These are phyloP conservation scores for Melanostoma scalare DNA, from an alignment of 2,888 invertebrate species.

Conservation along the genomic window DNA sequence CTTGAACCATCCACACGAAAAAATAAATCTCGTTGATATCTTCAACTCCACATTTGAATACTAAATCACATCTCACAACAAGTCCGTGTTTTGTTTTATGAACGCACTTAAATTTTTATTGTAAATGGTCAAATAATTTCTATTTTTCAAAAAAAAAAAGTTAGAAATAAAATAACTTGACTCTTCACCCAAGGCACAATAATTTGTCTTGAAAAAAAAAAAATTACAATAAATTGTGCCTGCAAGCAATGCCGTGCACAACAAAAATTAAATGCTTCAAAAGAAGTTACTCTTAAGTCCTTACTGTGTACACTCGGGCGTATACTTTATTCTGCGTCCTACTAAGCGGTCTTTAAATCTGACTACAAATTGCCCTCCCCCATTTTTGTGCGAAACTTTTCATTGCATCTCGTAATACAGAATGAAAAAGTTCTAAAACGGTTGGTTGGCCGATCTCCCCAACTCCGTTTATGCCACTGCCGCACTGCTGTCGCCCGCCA, in stretches of 20 bases:
- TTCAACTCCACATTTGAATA: no score
- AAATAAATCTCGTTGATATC: no score
- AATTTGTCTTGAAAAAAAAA: conserved; percentile 18
- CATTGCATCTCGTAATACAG: conserved; percentile 38
- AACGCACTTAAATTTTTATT: neutral
- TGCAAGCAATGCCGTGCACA: conserved; percentile 16
- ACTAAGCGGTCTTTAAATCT: conserved; percentile 48
- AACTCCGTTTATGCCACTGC: neutral
- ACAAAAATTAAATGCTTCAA: conserved; percentile 46
- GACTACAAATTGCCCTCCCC: conserved; percentile 57
- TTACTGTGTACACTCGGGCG: conserved; percentile 45
- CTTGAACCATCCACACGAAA: no score
- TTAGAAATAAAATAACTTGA: no score
- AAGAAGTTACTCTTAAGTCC: conserved; percentile 38
- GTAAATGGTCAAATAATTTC: conserved; percentile 20
- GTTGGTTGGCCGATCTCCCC: conserved; percentile 3
- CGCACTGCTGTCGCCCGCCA: neutral
- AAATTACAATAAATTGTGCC: conserved; percentile 26
- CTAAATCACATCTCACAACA: no score
- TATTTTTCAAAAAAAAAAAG: conserved; percentile 7
- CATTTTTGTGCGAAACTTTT: conserved; percentile 52
- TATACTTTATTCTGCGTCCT: conserved; percentile 50
- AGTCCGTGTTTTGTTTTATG: neutral
- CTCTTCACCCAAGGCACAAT: conserved; percentile 20
- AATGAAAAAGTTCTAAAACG: conserved; percentile 50